A percentile compares a stretch with the other conserved stretches of the same genome.
Evolutionary conservation across 1,140 invertebrate genomes (phyloP).

Genomic region (Brachionus manjavacas): DNA sequence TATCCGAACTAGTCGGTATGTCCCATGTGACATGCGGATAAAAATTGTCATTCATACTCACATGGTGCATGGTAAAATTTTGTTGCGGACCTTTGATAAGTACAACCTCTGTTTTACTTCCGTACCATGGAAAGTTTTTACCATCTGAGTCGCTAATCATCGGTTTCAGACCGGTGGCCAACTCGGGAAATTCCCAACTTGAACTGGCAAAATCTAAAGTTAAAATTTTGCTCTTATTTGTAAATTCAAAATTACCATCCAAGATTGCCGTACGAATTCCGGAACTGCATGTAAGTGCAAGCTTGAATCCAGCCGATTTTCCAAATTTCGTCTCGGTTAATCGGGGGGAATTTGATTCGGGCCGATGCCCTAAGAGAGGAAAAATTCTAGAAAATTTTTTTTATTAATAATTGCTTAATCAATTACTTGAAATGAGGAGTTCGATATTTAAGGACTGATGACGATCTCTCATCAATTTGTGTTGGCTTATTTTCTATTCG

Average conservation of each 20-base stretch:
- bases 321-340: slow-evolving; percentile 1
- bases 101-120: slow-evolving; percentile 53
- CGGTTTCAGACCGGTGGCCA: slow-evolving; percentile 51
- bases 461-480: slow-evolving; percentile 45
- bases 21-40: slow-evolving; percentile 58
- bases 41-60: slow-evolving; percentile 58
- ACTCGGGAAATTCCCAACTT: slow-evolving; percentile 58
- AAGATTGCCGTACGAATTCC: slow-evolving; percentile 21
- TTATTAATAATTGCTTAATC: neutral
- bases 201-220: slow-evolving; percentile 47
- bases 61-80: slow-evolving; percentile 50
- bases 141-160: slow-evolving; percentile 58
- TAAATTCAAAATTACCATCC: neutral
- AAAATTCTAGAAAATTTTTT: neutral
- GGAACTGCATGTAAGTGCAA: slow-evolving; percentile 39
- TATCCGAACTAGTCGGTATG: slow-evolving; percentile 51
- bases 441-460: slow-evolving; percentile 45
- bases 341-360: slow-evolving; percentile 20
- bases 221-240: neutral
- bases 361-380: neutral
- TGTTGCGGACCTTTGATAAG: slow-evolving; percentile 53
- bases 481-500: slow-evolving; percentile 45
- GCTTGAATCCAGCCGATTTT: slow-evolving; percentile 42
- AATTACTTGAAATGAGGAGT: slow-evolving; percentile 45
- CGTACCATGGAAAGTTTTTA: slow-evolving; percentile 57